phyloP scores from a whole-genome alignment of 37 sponge, comb jelly and placozoan species.

The Ephydatia muelleri region DNA sequence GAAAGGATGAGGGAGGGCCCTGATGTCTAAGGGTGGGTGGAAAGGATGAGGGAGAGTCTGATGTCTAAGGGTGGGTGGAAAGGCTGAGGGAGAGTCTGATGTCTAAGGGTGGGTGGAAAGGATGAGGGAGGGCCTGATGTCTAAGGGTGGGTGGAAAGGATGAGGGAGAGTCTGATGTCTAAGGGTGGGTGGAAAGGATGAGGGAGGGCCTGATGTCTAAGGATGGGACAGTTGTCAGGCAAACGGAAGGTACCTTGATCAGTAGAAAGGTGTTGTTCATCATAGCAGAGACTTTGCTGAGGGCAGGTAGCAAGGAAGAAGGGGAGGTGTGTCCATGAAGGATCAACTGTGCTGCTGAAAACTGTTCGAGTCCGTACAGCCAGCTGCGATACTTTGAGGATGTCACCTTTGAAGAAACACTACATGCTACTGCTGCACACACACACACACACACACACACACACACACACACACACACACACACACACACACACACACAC shows the following conservation, averaged over 20 bases:
- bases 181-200: too few species aligned
- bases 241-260: slow-evolving; percentile 20
- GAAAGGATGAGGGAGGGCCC: too few species aligned
- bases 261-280: slow-evolving; percentile 47
- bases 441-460: slow-evolving; percentile 10
- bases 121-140: too few species aligned
- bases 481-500: too few species aligned
- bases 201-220: not conserved
- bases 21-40: too few species aligned
- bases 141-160: too few species aligned
- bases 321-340: not conserved
- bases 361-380: slow-evolving; percentile 46
- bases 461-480: slow-evolving; percentile 2
- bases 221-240: not conserved
- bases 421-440: not conserved
- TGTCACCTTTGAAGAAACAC: slow-evolving; percentile 37
- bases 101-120: too few species aligned
- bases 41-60: too few species aligned
- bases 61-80: too few species aligned
- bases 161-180: slow-evolving; percentile 58
- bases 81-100: too few species aligned
- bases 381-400: slow-evolving; percentile 43
- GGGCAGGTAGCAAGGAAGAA: slow-evolving; percentile 32
- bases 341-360: slow-evolving; percentile 51
- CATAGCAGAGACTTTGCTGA: slow-evolving; percentile 30